phyloP scores from a whole-genome alignment of 2,888 invertebrate genomes.

The Tenthredo mesomela region DNA sequence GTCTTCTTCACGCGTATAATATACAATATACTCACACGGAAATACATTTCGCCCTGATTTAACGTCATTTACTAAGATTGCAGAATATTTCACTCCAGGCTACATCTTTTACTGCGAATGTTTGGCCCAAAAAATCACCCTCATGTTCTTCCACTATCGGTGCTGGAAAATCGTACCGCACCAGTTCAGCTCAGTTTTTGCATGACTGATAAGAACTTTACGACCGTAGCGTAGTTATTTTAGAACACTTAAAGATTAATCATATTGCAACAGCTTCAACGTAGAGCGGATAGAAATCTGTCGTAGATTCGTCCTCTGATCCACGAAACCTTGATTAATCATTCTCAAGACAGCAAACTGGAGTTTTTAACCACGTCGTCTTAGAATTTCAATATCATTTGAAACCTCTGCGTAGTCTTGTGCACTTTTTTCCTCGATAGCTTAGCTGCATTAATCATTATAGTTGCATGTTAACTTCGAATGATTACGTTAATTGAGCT shows the following conservation, averaged over 20 bases:
- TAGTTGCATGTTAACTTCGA: background rate
- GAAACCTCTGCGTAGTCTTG: background rate
- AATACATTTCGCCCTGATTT: background rate
- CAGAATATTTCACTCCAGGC: slow-evolving; percentile 17
- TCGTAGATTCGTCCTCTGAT: background rate
- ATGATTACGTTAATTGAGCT: slow-evolving; percentile 5
- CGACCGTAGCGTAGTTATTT: background rate
- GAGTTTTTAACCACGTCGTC: background rate
- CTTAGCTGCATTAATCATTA: background rate
- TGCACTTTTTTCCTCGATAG: background rate
- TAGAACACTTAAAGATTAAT: background rate
- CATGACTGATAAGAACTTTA: background rate
- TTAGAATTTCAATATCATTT: slow-evolving; percentile 17
- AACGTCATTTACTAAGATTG: slow-evolving; percentile 30
- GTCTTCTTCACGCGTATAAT: slow-evolving; percentile 42
- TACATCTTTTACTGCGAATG: slow-evolving; percentile 12
- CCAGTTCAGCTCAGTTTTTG: background rate
- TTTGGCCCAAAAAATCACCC: background rate
- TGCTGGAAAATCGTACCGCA: background rate
- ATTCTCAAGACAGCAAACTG: background rate
- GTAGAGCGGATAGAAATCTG: background rate
- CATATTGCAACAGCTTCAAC: background rate
- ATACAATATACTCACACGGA: slow-evolving; percentile 24
- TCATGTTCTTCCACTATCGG: background rate
- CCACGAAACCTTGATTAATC: background rate